Conservation (phyloP, 2,888 invertebrate species). For the Conistra vaccinii region DNA sequence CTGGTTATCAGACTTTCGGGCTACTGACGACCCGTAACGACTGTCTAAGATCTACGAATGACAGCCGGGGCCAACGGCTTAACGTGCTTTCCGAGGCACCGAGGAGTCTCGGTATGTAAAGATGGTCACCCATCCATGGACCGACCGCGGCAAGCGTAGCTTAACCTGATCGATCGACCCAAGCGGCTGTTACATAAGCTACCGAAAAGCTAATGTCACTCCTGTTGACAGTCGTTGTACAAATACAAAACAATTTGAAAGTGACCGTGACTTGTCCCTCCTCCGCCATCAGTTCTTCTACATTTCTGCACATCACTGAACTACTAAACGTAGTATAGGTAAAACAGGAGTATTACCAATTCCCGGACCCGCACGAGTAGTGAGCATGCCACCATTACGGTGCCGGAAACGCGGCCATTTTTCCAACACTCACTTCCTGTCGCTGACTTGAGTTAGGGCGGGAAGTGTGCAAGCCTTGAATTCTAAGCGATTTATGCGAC, state of each 20-base stretch:
- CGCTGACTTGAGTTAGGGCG: conserved; percentile 68
- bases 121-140: not conserved
- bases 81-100: not conserved
- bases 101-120: not conserved
- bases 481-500: conserved; percentile 55
- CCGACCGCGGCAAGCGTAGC: fast-evolving
- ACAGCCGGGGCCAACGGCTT: too few species aligned
- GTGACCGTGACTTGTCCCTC: not conserved
- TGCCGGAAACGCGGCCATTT: conserved; percentile 78
- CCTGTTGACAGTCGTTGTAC: not conserved
- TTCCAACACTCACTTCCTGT: conserved; percentile 78
- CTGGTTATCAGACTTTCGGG: too few species aligned
- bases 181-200: not conserved
- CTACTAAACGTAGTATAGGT: conserved; percentile 28
- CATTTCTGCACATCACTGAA: conserved; percentile 12
- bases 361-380: conserved; percentile 47
- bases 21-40: too few species aligned
- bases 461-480: conserved; percentile 54
- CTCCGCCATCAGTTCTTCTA: not conserved
- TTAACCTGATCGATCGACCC: not conserved
- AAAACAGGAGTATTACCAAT: conserved; percentile 44
- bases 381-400: conserved; percentile 74
- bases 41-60: too few species aligned
- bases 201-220: too few species aligned
- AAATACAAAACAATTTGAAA: not conserved